Percentiles rank a stretch among this genome's conserved stretches.
Evolutionary conservation across 1,140 invertebrate species (phyloP).

Genomic region (Augochlora pura): DNA sequence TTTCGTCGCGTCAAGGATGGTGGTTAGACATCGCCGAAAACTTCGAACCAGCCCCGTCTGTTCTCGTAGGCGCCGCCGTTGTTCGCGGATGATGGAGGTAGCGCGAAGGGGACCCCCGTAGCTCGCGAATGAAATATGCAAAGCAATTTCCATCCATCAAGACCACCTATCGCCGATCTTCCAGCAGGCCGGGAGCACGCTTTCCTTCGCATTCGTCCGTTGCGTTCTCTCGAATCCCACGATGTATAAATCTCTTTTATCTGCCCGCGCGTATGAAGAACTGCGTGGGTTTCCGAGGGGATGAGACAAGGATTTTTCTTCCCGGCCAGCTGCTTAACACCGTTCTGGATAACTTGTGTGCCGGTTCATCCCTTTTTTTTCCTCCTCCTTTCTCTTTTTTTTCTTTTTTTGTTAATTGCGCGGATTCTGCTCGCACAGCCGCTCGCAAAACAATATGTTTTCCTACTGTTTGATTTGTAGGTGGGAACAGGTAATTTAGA

Average conservation of each 20-base stretch:
- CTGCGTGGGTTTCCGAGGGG: conserved; percentile 14
- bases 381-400: too few species aligned
- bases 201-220: conserved; percentile 29
- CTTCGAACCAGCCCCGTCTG: neutral
- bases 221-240: conserved; percentile 55
- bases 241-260: conserved; percentile 62
- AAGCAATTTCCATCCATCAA: conserved; percentile 63
- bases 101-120: neutral
- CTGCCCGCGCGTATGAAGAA: conserved; percentile 43
- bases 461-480: too few species aligned
- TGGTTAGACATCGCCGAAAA: too few species aligned
- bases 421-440: too few species aligned
- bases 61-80: neutral
- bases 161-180: conserved; percentile 53
- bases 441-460: too few species aligned
- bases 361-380: neutral
- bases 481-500: too few species aligned
- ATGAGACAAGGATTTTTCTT: neutral
- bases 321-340: conserved; percentile 13
- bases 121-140: conserved; percentile 52
- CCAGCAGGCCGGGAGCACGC: conserved; percentile 31
- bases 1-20: too few species aligned
- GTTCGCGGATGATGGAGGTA: neutral
- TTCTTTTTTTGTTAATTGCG: too few species aligned
- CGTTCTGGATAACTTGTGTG: neutral